Evolutionary conservation across 2,113 vertebrate species (phyloP), one percentile per base, ranked within the genome.

Genomic region (Plecturocebus donacophilus): DNA sequence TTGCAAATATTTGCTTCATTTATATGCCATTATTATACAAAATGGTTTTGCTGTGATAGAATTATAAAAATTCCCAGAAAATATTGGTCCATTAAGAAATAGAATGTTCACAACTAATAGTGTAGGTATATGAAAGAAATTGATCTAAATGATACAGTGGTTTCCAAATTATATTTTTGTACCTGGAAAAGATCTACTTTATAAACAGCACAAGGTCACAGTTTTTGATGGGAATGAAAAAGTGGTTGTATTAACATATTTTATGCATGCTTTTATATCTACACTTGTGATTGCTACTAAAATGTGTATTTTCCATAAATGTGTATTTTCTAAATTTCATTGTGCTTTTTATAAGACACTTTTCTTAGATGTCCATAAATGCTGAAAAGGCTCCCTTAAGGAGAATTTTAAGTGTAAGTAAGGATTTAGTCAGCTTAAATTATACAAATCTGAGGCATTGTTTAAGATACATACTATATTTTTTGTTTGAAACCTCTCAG

Each of bases 131-230:
- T 49, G 21, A 94, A 20, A 84, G 8, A 94, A 95, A 75, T 40
- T 40, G 35, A 68, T 93, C 32, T 92, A 96, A 93, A 79, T 35
- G 40, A 75, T 13, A 68, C 17, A 35, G 8, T 58, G 3, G 11
- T 77, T 94, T 94, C 9, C 10, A 91, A 92, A 85, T 90, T 87
- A 82, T 80, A 45, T 86, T 85, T 82, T 90, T 79, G 56, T 64
- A 95, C 4, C 38, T 88, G 12, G n/a, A 84, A 83, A 92, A 49
- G 58, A 95, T 40, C 16, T 93, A 77, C 9, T 77, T 93, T 92
- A 95, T 61, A 95, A 88, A 77, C 85, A 94, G 11, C 5, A 40
- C 21, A 84, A 76, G 8, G 6, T 49, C 61, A 54, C 32, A 27
- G 64, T 42, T 91, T 95, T 68, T 42, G 56, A 64, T 45, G 38